A percentile compares a stretch with the other conserved stretches of the same genome.
Conservation (phyloP, 2,113 vertebrate species). For the Excalfactoria chinensis region DNA sequence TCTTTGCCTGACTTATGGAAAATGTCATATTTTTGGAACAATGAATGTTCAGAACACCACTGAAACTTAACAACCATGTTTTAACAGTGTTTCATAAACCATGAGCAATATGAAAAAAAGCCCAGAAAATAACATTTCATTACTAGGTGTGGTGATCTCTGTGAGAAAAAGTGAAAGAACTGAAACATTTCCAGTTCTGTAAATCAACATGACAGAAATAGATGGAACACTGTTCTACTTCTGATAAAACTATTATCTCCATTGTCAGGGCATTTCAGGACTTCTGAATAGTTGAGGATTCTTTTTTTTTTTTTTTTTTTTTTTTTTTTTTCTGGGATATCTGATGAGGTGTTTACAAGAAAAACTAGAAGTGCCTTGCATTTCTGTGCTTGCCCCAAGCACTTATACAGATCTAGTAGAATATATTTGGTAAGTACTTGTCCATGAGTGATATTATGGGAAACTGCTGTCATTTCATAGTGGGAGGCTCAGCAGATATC, state of each 20-base stretch:
- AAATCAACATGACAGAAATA: slow-evolving; percentile 35
- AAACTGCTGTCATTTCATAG: background rate
- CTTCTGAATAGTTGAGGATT: background rate
- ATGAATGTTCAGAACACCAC: background rate
- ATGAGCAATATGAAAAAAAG: background rate
- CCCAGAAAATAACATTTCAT: background rate
- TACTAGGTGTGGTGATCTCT: slow-evolving; percentile 30
- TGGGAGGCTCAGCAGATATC: background rate
- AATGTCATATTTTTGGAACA: background rate
- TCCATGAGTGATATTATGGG: background rate
- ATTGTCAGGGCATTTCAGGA: slow-evolving; percentile 30
- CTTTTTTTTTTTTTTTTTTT: background rate
- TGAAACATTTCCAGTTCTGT: slow-evolving; percentile 46
- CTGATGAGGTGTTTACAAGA: slow-evolving; percentile 43
- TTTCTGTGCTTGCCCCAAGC: background rate
- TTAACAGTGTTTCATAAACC: background rate
- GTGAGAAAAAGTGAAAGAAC: slow-evolving; percentile 34
- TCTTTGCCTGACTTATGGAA: background rate
- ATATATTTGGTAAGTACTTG: background rate
- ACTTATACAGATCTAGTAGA: background rate
- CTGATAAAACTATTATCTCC: slow-evolving; percentile 68
- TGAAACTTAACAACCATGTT: background rate
- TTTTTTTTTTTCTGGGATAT: slow-evolving; percentile 25
- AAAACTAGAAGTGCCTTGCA: slow-evolving; percentile 30
- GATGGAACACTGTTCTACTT: background rate